These are phyloP conservation scores for Nycticebus coucang DNA, from an alignment of 2,113 vertebrate genomes.

Conservation along the genomic window DNA sequence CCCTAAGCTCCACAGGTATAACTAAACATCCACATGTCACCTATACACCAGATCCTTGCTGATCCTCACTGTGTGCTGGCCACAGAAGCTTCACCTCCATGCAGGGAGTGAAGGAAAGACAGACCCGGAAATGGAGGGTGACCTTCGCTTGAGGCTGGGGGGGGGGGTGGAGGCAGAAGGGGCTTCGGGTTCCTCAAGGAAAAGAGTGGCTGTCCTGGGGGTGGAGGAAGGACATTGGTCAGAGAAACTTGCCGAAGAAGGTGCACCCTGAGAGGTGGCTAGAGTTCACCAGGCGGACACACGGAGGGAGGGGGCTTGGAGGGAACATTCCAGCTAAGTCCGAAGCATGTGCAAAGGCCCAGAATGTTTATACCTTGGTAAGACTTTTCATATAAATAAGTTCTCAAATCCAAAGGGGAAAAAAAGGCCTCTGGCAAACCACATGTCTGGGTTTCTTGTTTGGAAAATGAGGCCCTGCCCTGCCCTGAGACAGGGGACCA, in stretches of 20 bases:
- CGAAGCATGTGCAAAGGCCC: constrained; percentile 72
- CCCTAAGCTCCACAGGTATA: rapidly evolving
- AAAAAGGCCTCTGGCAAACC: constrained; percentile 62
- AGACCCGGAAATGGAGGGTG: not conserved
- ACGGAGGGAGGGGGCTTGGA: not conserved
- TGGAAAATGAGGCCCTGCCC: constrained; percentile 27
- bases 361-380: constrained; percentile 74
- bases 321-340: constrained; percentile 59
- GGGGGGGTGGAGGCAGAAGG: not conserved
- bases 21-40: rapidly evolving
- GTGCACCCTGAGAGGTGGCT: not conserved
- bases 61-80: rapidly evolving
- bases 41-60: rapidly evolving
- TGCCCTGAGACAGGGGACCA: not conserved
- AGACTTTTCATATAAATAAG: constrained; percentile 75
- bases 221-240: not conserved
- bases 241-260: not conserved
- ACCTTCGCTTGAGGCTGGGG: not conserved
- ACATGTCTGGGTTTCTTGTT: constrained; percentile 55
- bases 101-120: not conserved
- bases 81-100: not conserved
- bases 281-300: not conserved
- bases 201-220: rapidly evolving
- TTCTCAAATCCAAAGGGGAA: constrained; percentile 53
- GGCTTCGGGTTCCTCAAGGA: not conserved